Evolutionary conservation across 2,797 vertebrate genomes (phyloP), one percentile per base, ranked within the genome.

Genomic region (Chrysocyon brachyurus): DNA sequence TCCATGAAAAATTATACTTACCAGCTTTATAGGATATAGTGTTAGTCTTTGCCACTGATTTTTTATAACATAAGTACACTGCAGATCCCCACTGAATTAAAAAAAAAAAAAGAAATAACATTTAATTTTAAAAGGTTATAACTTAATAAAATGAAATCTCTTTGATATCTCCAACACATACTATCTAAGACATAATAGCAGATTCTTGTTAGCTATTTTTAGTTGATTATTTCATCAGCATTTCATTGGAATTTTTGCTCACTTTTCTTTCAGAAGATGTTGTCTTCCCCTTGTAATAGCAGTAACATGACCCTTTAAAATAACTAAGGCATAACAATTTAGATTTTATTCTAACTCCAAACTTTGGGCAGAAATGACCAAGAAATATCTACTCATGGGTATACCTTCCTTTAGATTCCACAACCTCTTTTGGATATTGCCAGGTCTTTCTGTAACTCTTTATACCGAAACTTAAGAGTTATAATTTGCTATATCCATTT

Each of bases 41-140:
- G 98, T 99, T 99, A 92, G 99, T 99, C 99, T 99, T 99, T 98
- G 99, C 99, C 99, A 99, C 99, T 54, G 99, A 99, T 98, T 99
- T 99, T 98, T 99, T 99, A 89, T 99, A 99, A 98, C 99, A 99
- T 86, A 99, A 98, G 98, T 99, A 99, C 7, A 99, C 99, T 0
- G 99, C 99, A 75, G 99, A 99, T 70, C 99, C 99, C 99, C 99
- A 99, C 99, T 99, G 98, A 81, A 99, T 89, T 63, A 91, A 97
- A 54, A 99, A 98, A 33, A 33, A 33, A 33, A 96, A 93, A 97
- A 28, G 70, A 97, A 28, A 91, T 12, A 88, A 28, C 46, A 57
- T 94, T 0, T 78, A 93, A 93, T 86, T 75, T 88, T 2, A 93
- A 86, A 96, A 96, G 17, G 78, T 28, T 31, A n/a, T 31, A 90